Evolutionary conservation across 2,797 vertebrate species (phyloP), one percentile per base, ranked within the genome.

Genomic region (Myoxocephalus aenaeus): DNA sequence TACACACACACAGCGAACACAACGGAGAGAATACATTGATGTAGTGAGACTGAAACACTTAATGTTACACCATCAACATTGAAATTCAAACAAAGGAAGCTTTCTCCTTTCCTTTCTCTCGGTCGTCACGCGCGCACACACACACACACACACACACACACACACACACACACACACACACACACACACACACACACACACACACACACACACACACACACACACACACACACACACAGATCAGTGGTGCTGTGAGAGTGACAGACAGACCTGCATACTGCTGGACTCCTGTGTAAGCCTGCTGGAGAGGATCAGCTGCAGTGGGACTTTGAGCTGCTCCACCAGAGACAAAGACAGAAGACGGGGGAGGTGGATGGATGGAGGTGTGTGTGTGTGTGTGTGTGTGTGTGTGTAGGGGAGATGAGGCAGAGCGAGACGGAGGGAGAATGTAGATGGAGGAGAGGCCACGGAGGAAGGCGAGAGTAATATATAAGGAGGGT

Each of bases 251-350:
- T 51, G 82, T 75, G 82, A 84, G 87, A 90, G 84, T 86, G 92
- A 93, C 90, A 86, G 93, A 94, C 94, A 94, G 92, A 99, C 98
- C 98, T 99, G 98, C 97, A 82, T 99, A 99, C 94, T 99, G 98
- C 96, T 99, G 98, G 95, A 99, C 97, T 96, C 98, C 98, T 9
- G 98, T 97, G 92, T 99, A 99, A 93, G 98, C 98, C 96, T 99
- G 98, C 93, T 99, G 98, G 93, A 99, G 96, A 86, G 97, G 97
- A 92, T 99, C 98, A 75, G 97, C 97, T 90, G 98, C 96, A 87
- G 97, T 99, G 92, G 98, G 98, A 94, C 98, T 99, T 94, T 99
- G 98, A 89, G 98, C 98, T 99, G 96, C 92, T 94, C 88, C 94
- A 94, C 91, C 89, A 96, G 69, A 94, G 86, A 86, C 58, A 77